phyloP scores from a whole-genome alignment of 1,140 invertebrate genomes.

The Leptopilina clavipes region DNA sequence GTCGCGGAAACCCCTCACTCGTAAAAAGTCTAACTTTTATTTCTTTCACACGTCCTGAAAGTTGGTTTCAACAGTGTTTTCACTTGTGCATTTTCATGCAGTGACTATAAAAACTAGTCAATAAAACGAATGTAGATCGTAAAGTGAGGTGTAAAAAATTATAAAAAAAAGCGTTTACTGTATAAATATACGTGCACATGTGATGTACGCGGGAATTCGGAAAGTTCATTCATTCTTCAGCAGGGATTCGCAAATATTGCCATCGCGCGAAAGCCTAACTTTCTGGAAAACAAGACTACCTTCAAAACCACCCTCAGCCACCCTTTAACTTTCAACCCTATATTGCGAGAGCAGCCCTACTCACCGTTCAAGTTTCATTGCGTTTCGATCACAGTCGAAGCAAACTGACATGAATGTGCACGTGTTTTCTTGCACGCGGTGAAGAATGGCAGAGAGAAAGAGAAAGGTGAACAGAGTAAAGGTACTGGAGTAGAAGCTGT shows the following conservation, averaged over 20 bases:
- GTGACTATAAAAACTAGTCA: constrained; percentile 6
- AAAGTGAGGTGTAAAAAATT: constrained; percentile 15
- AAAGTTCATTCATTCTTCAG: not conserved
- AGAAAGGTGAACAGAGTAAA: constrained; percentile 49
- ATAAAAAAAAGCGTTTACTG: not conserved
- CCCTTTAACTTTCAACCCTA: not conserved
- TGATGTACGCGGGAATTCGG: too few relatives aligned
- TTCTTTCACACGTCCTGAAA: constrained; percentile 7
- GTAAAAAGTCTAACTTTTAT: constrained; percentile 19
- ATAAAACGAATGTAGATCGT: constrained; percentile 23
- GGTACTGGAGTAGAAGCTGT: constrained; percentile 62
- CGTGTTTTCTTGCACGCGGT: constrained; percentile 16
- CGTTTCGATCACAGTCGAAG: constrained; percentile 19
- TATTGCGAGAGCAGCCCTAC: not conserved
- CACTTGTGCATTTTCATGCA: constrained; percentile 15
- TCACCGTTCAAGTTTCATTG: constrained; percentile 17
- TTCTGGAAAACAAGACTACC: not conserved
- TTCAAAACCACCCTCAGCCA: not conserved
- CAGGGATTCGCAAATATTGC: not conserved
- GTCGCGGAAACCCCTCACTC: constrained; percentile 2
- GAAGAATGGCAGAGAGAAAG: constrained; percentile 45
- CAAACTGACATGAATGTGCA: constrained; percentile 14
- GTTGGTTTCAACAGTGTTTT: constrained; percentile 15
- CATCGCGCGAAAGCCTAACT: not conserved
- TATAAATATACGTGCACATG: not conserved